Conservation (phyloP, 2,797 vertebrate species). For the Glyptemys insculpta region DNA sequence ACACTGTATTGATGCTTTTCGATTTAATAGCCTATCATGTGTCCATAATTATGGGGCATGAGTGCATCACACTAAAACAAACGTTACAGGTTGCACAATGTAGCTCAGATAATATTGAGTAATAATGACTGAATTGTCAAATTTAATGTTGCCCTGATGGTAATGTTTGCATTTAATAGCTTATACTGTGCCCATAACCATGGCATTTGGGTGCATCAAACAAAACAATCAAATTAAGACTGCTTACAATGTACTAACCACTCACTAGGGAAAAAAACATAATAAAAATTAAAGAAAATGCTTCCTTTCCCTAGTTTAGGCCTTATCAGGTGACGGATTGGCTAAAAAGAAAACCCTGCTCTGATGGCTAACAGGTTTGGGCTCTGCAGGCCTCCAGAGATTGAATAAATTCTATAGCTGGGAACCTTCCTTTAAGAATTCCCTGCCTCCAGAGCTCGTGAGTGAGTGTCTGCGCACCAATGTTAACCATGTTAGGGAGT, state of each 20-base stretch:
- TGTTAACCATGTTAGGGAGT: not conserved
- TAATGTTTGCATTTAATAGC: not conserved
- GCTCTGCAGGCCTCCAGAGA: not conserved
- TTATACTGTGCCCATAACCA: conserved; percentile 3
- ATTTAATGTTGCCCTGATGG: not conserved
- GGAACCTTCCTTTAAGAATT: not conserved
- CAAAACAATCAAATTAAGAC: conserved; percentile 5
- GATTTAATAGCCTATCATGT: not conserved
- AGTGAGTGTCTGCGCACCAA: not conserved
- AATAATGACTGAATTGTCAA: conserved; percentile 20
- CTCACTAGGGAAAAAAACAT: not conserved
- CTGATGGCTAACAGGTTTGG: not conserved
- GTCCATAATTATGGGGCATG: not conserved
- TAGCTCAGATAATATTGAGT: not conserved
- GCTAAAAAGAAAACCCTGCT: conserved; percentile 4
- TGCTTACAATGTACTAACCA: not conserved
- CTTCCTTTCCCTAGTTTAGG: not conserved
- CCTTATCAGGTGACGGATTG: not conserved
- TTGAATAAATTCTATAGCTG: not conserved
- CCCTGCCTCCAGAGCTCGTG: not conserved
- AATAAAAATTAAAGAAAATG: not conserved
- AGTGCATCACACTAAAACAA: not conserved
- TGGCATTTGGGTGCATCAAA: not conserved
- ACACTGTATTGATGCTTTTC: not conserved
- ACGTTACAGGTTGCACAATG: not conserved